phyloP scores from a whole-genome alignment of 2,888 invertebrate genomes.

The Agriopis aurantiaria region DNA sequence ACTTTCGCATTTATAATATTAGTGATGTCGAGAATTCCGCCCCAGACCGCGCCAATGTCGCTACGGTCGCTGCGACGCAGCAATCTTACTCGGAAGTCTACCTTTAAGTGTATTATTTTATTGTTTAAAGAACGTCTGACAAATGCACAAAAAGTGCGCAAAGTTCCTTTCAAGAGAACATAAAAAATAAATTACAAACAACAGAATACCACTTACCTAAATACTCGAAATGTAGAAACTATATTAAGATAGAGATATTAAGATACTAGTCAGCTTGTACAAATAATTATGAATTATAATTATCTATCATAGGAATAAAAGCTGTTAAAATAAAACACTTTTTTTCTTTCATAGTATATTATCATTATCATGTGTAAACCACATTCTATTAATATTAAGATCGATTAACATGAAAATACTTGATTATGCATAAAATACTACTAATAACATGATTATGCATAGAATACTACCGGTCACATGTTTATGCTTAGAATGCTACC shows the following conservation, averaged over 20 bases:
- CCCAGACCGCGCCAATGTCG: too few species aligned
- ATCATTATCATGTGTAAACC: neutral
- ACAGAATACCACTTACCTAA: neutral
- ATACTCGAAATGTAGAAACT: neutral
- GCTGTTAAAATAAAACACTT: neutral
- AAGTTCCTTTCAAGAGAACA: too few species aligned
- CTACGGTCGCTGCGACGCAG: too few species aligned
- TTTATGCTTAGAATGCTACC: too few species aligned
- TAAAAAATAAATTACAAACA: too few species aligned
- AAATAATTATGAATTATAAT: neutral
- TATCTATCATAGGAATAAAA: slow-evolving; percentile 3
- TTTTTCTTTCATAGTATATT: neutral
- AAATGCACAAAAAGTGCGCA: too few species aligned
- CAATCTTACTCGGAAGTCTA: too few species aligned
- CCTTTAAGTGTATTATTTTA: too few species aligned
- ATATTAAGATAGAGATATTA: slow-evolving; percentile 3
- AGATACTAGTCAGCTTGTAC: slow-evolving; percentile 5
- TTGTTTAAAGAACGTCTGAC: too few species aligned
- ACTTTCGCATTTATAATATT: too few species aligned
- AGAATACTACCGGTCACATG: too few species aligned
- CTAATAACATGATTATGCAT: neutral
- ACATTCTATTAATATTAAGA: neutral
- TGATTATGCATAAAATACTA: neutral
- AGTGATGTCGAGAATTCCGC: too few species aligned
- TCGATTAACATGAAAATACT: neutral